These are phyloP conservation scores for Gallinago stenura DNA, from an alignment of 2,797 vertebrate genomes.

Conservation along the genomic window DNA sequence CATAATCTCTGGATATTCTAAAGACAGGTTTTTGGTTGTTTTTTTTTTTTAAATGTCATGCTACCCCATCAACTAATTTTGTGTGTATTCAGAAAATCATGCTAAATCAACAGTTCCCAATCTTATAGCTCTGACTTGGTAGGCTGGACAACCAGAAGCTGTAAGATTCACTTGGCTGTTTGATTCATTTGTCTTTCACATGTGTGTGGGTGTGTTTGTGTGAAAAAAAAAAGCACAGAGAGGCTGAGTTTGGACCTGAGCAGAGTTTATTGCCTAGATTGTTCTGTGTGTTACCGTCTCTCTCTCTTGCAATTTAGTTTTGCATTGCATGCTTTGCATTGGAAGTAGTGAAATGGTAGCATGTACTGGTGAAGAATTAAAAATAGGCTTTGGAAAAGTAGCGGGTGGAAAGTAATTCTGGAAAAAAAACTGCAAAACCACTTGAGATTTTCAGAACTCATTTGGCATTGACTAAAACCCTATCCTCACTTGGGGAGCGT, in stretches of 20 bases:
- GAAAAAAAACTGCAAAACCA: not conserved
- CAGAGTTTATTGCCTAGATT: not conserved
- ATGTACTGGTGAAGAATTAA: not conserved
- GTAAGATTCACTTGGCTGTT: not conserved
- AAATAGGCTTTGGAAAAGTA: not conserved
- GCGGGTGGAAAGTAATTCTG: not conserved
- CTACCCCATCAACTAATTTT: not conserved
- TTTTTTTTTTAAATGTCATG: not conserved
- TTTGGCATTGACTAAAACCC: not conserved
- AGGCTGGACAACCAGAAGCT: not conserved
- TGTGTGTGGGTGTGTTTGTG: not conserved
- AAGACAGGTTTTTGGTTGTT: not conserved
- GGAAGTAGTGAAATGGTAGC: not conserved
- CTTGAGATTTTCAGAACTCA: not conserved
- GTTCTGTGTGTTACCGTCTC: not conserved
- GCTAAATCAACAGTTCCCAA: not conserved
- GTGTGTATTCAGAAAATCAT: not conserved
- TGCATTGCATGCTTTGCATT: not conserved
- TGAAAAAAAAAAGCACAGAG: not conserved
- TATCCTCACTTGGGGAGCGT: not conserved
- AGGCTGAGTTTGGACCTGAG: not conserved
- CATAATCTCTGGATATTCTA: not conserved
- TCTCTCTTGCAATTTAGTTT: not conserved
- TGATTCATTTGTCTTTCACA: not conserved
- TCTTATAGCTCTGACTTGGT: not conserved